Evolutionary conservation across 30 jellyfish, hydroid and myxozoan genomes (phyloP).

Genomic region (Phacellophora camtschatica): DNA sequence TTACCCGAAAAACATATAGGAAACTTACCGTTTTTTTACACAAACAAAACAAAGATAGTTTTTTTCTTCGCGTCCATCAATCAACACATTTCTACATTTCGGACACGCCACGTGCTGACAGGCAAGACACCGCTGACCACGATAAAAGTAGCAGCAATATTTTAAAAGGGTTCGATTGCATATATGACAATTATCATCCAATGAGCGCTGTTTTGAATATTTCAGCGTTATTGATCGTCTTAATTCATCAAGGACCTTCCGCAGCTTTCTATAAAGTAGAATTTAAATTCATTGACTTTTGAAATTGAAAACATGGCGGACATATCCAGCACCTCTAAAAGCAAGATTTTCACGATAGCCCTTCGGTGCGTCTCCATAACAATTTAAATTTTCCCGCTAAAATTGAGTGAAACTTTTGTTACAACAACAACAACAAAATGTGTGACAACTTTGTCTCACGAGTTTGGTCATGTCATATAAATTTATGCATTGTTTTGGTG

Average conservation of each 20-base stretch:
- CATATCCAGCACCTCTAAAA: no score
- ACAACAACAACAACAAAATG: no score
- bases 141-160: conserved; percentile 59
- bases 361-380: no score
- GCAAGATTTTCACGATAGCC: no score
- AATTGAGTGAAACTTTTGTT: no score
- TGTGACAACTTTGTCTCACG: no score
- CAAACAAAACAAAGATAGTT: conserved; percentile 75
- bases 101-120: conserved; percentile 89
- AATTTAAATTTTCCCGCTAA: no score
- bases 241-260: conserved; percentile 71
- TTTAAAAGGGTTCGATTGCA: conserved; percentile 66
- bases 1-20: not conserved
- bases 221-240: conserved; percentile 75
- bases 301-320: no score
- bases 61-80: conserved; percentile 25
- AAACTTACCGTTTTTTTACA: conserved; percentile 74
- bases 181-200: conserved; percentile 74
- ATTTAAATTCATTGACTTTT: no score
- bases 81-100: conserved; percentile 53
- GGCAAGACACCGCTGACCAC: conserved; percentile 78
- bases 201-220: conserved; percentile 52
- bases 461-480: no score
- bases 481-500: no score
- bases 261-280: conserved; percentile 63